phyloP scores from a whole-genome alignment of 53 echinoderm and acorn worm genomes.

The Holothuria leucospilota region DNA sequence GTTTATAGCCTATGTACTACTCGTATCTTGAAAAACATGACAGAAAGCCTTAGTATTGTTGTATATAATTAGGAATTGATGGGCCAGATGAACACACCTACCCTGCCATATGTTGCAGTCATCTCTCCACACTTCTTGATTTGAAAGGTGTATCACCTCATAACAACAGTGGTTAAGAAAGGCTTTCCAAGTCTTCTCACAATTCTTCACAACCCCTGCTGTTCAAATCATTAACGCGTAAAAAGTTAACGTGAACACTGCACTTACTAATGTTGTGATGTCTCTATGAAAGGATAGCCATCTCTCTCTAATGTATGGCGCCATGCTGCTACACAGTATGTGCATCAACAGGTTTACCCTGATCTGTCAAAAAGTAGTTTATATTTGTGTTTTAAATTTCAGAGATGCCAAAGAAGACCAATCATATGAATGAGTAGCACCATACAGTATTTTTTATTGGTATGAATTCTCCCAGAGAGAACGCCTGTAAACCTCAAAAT shows the following conservation, averaged over 20 bases:
- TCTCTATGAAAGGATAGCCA: conserved; percentile 44
- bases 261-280: not conserved
- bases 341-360: conserved; percentile 40
- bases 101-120: conserved; percentile 18
- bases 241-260: not conserved
- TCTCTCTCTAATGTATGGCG: conserved; percentile 60
- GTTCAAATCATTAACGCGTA: not conserved
- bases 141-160: conserved; percentile 29
- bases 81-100: not conserved
- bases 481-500: not conserved
- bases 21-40: no score
- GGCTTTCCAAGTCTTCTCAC: not conserved
- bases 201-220: conserved; percentile 15
- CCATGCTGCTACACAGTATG: conserved; percentile 56
- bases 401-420: not conserved
- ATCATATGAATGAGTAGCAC: no score
- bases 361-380: conserved; percentile 27
- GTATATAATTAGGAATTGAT: not conserved
- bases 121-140: conserved; percentile 5
- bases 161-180: conserved; percentile 28
- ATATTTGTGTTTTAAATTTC: conserved; percentile 49
- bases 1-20: no score
- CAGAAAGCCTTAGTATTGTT: no score
- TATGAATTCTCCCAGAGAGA: no score
- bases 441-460: no score